These are phyloP conservation scores for Labeo catla DNA, from an alignment of 2,113 vertebrate species.

Conservation along the genomic window DNA sequence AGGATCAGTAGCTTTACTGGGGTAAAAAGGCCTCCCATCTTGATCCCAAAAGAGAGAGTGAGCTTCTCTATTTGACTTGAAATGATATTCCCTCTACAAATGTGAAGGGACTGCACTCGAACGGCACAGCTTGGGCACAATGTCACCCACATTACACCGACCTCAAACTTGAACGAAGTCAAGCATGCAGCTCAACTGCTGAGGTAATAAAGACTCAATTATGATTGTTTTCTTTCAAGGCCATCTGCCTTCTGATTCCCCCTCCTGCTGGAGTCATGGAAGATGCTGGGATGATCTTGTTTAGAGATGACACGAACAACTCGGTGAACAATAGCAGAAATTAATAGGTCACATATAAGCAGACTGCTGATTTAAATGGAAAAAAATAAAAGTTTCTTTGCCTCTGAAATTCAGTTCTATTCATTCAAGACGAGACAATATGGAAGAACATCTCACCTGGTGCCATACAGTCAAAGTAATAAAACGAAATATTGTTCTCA, in stretches of 20 bases:
- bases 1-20: conserved; percentile 13
- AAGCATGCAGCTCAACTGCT: conserved; percentile 32
- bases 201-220: conserved; percentile 55
- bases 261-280: conserved; percentile 51
- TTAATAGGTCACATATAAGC: conserved; percentile 22
- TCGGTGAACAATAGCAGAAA: neutral
- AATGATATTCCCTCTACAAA: conserved; percentile 38
- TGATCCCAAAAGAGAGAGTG: conserved; percentile 24
- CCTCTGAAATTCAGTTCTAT: conserved; percentile 16
- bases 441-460: conserved; percentile 25
- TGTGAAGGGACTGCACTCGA: conserved; percentile 1
- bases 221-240: conserved; percentile 50
- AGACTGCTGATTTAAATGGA: neutral
- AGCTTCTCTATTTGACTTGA: conserved; percentile 30
- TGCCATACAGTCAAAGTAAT: conserved; percentile 31
- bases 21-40: conserved; percentile 14
- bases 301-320: conserved; percentile 26
- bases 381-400: neutral
- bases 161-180: conserved; percentile 43
- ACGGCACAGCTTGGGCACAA: conserved; percentile 25
- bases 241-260: conserved; percentile 51
- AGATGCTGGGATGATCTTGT: conserved; percentile 46
- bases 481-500: conserved; percentile 38
- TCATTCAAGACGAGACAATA: conserved; percentile 15
- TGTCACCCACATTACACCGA: conserved; percentile 40